Base-by-base conservation (phyloP, 92 coral and sea anemone species). In the Paramuricea clavata region DNA sequence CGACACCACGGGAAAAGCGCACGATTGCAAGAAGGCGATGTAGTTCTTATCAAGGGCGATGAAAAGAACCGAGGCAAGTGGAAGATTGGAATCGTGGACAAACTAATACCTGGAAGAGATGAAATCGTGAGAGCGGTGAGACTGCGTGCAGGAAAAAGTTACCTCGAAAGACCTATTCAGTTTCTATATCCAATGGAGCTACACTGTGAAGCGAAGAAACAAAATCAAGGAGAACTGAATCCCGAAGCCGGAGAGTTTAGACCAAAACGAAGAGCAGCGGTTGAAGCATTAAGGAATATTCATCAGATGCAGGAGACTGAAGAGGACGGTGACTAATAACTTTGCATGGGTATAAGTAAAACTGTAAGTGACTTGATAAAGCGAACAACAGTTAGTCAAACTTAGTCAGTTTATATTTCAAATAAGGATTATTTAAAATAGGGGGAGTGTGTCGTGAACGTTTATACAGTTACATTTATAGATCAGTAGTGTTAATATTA, bases 151-250 rank as follows among this genome's bases (percentile, higher is more conserved):
- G 59, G 76, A 2, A 34, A 44, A 8, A 5, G 30, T 19, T 22
- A 16, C 30, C 35, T 80, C 15, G 67, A 77, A 33, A 49, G 83
- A 21, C 35, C 83, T 22, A 27, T 67, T 28, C 86, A 87, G 41
- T 86, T 49, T 32, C 71, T 87, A 2, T 81, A 50, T 72, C 85
- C 90, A 34, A 69, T 87, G 87, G 90, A 81, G 56, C 61, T 87
- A 23, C 74, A 71, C 62, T 2, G 25, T 54, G 62, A 54, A 0
- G 62, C 27, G 2, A 54, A 54, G 27, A 64, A 87, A n/a, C n/a
- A n/a, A n/a, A n/a, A n/a, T n/a, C n/a, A n/a, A n/a, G n/a, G n/a
- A n/a, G n/a, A 74, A 27, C 70, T 88, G 7, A 77, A 76, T 54
- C 85, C 85, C 15, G 50, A 44, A 23, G 89, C 74, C 0, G 49